phyloP scores from a whole-genome alignment of 2,888 invertebrate genomes.

The Melinaea menophilus region DNA sequence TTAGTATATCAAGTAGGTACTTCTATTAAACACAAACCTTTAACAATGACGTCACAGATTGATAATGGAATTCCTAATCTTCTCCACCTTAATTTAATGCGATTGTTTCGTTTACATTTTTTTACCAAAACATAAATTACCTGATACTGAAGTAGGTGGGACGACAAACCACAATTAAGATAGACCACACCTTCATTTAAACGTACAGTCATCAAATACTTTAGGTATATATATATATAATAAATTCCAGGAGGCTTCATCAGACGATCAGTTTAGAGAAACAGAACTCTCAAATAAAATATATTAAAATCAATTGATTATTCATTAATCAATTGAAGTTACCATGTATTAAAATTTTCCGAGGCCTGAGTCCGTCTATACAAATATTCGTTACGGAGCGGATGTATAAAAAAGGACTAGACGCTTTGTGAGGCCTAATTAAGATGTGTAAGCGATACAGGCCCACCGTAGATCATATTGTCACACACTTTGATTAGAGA shows the following conservation, averaged over 20 bases:
- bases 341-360: slow-evolving; percentile 20
- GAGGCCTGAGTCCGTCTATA: slow-evolving; percentile 34
- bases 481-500: slow-evolving; percentile 40
- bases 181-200: slow-evolving; percentile 5
- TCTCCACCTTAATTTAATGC: not conserved
- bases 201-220: slow-evolving; percentile 5
- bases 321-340: not conserved
- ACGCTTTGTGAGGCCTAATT: slow-evolving; percentile 76
- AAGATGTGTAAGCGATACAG: slow-evolving; percentile 74
- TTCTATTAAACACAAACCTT: no score
- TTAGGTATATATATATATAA: not conserved
- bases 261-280: no score
- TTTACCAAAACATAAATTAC: slow-evolving; percentile 3
- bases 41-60: not conserved
- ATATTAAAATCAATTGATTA: no score
- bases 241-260: no score
- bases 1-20: no score
- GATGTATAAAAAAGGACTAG: slow-evolving; percentile 57
- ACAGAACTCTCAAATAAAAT: no score
- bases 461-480: slow-evolving; percentile 69
- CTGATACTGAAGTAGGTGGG: slow-evolving; percentile 3
- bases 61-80: not conserved
- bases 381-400: slow-evolving; percentile 64
- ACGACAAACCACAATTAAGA: slow-evolving; percentile 6
- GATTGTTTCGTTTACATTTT: slow-evolving; percentile 1